These are phyloP conservation scores for Lophotis ruficrista DNA, from an alignment of 2,113 vertebrate genomes.

Conservation along the genomic window DNA sequence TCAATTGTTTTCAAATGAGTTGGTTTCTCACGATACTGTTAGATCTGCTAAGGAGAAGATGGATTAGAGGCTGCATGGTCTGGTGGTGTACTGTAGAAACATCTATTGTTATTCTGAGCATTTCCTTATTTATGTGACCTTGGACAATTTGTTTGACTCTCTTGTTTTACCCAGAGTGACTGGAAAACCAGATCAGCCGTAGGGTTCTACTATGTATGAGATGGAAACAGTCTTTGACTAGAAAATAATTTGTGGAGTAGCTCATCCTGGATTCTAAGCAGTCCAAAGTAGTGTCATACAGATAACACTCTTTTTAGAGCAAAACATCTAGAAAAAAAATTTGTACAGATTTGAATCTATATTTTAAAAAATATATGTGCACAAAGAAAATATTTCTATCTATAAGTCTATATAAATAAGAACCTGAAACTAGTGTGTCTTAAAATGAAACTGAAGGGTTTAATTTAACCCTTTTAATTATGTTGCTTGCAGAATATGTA, in stretches of 20 bases:
- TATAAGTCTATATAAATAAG: background rate
- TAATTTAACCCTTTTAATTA: background rate
- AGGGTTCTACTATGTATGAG: background rate
- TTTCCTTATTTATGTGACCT: background rate
- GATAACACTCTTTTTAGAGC: background rate
- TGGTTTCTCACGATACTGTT: background rate
- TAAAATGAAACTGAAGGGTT: background rate
- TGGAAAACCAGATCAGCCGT: background rate
- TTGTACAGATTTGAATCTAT: background rate
- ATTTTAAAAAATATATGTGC: background rate
- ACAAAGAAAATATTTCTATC: background rate
- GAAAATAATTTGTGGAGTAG: background rate
- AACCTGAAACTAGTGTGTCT: background rate
- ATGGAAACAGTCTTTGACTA: background rate
- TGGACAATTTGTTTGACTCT: background rate
- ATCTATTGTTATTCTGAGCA: background rate
- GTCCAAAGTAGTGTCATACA: background rate
- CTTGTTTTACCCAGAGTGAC: background rate
- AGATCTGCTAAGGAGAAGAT: background rate
- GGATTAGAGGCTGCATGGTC: background rate
- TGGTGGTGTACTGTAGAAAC: background rate
- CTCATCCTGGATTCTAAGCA: background rate
- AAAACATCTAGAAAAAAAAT: background rate
- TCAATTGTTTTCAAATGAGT: background rate
- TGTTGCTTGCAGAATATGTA: background rate